Base-by-base conservation (phyloP, 2,888 invertebrate genomes). In the Neria commutata region DNA sequence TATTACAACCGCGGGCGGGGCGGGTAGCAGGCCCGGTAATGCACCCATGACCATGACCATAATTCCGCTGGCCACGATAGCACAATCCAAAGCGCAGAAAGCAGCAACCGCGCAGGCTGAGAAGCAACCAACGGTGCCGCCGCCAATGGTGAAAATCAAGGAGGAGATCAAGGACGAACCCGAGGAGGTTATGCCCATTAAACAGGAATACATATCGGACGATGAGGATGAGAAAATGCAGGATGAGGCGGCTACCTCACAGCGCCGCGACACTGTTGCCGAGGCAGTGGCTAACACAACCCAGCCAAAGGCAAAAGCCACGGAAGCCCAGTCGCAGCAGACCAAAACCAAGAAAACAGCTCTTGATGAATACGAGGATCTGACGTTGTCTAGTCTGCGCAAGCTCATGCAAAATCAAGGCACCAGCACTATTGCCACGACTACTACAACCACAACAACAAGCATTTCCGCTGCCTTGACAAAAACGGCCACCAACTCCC, bases 41-140 rank as follows among this genome's bases (percentile, higher is more conserved):
- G 63, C 73, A 37, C 72, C 74, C 2, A 70, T 73, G 69, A 77
- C 77, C 2, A 77, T 77, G 77, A 77, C 77, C 19, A 78, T 78
- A 34, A 77, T 77, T 69, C 77, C 77, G 14, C 60, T 77, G 33
- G 66, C 77, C 11, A 74, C 72, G 1, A 48, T 72, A 25, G 59
- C 73, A 4, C 74, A 74, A 45, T 63, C 65, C 33, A 64, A 67
- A 8, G 16, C 26, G 23, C 11, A 1, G 34, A 37, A 25, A 19
- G 33, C 47, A 6, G 25, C 46, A 4, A 17, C 37, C 4, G 14
- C 29, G 21, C 14, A 14, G 21, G 19, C 37, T 4, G n/a, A 8
- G 5, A 3, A 14, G 11, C 25, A 21, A 2, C 45, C 63, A 0
- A 23, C 40, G 0, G 70, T 77, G 57, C 77, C 77, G 1, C 61